phyloP scores from a whole-genome alignment of 2,113 vertebrate species.

The Rhadina sibilatrix region DNA sequence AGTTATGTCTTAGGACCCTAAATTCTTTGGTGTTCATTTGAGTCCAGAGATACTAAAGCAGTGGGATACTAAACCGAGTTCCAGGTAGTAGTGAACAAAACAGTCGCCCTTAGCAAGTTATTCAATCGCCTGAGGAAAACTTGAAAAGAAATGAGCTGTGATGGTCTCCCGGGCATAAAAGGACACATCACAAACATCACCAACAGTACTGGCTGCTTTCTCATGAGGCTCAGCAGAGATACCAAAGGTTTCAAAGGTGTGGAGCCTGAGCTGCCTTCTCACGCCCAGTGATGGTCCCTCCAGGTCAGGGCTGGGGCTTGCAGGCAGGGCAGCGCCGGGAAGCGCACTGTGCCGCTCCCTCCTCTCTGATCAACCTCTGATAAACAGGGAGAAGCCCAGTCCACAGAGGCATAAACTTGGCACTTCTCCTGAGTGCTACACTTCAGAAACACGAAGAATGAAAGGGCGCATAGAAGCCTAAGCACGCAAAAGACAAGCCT shows the following conservation, averaged over 20 bases:
- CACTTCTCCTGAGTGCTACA: background rate
- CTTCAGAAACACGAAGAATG: background rate
- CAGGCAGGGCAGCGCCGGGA: background rate
- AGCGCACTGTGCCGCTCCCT: background rate
- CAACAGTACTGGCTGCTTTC: background rate
- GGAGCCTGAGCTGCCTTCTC: constrained; percentile 1
- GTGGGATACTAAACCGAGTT: background rate
- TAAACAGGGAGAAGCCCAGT: constrained; percentile 45
- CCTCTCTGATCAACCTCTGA: background rate
- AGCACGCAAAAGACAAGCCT: background rate
- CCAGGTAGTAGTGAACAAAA: background rate
- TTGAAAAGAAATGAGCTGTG: rapidly evolving
- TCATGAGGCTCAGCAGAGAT: background rate
- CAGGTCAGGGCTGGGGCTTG: constrained; percentile 10
- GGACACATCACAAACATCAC: background rate
- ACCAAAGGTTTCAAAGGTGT: background rate
- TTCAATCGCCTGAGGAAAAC: background rate
- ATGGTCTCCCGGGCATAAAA: background rate
- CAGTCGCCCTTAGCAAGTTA: rapidly evolving
- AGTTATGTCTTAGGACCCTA: background rate
- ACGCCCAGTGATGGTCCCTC: background rate
- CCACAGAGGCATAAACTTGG: background rate
- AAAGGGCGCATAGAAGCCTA: background rate
- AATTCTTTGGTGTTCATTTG: background rate
- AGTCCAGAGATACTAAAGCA: background rate